Base-by-base conservation (phyloP, 2,888 invertebrate genomes). In the Rhodophaea formosa region DNA sequence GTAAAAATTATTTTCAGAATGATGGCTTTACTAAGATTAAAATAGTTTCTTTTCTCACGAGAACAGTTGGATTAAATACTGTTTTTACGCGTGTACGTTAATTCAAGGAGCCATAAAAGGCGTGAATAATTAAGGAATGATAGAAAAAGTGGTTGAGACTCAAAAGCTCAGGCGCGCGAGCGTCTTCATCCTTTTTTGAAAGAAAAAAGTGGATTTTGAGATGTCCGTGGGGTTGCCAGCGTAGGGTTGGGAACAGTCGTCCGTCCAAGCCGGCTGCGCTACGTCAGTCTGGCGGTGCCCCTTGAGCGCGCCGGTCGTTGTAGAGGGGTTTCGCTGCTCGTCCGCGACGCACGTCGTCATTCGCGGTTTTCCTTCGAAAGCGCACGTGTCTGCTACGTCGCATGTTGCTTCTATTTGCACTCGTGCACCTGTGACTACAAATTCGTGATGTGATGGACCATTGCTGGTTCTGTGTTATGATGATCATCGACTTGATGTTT, bases 391-490 rank as follows among this genome's bases (percentile, higher is more conserved):
- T 69, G 76, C 79, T 76, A 76, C 78, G 68, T 70, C 73, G 68
- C 73, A 76, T 76, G 74, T 77, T 69, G 69, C 72, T 65, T 69
- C 70, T 77, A 77, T 80, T 79, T 76, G 80, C 79, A 71, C 74
- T 71, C 73, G 75, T 80, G 77, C 86, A 88, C 87, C 84, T 88
- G 88, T 88, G 87, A 82, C 85, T 77, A 77, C 78, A 75, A 85
- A 82, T 85, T 84, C 82, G 86, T 86, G 86, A 83, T 84, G 88
- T 88, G 88, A 85, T 80, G 80, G 77, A 86, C 82, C 84, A 80
- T 65, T 74, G 73, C 78, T 79, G 77, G 83, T 84, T 82, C 65
- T 71, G 72, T 69, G 69, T 76, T 77, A 78, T 76, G 78, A 77
- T 76, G 72, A 79, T 75, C 66, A 72, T 68, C 71, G 71, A 75